phyloP scores from a whole-genome alignment of 1,140 invertebrate species.

The Eufriesea mexicana region DNA sequence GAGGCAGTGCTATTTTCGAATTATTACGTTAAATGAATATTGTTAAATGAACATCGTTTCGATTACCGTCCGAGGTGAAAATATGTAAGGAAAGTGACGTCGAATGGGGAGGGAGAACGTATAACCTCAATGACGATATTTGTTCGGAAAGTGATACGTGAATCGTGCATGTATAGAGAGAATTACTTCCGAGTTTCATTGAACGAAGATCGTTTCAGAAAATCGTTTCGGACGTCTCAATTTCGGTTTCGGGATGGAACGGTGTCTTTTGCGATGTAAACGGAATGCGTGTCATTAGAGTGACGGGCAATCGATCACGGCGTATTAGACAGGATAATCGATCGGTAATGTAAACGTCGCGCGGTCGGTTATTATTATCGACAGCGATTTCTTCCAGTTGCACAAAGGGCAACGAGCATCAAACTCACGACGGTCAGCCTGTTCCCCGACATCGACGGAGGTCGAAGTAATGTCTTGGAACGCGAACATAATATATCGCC shows the following conservation, averaged over 20 bases:
- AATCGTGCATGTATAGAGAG: background rate
- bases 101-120: too few species aligned
- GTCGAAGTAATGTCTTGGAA: constrained; percentile 38
- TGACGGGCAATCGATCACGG: background rate
- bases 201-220: background rate
- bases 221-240: background rate
- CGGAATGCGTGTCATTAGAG: background rate
- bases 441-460: constrained; percentile 34
- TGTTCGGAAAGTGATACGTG: too few species aligned
- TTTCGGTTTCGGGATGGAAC: background rate
- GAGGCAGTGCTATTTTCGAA: too few species aligned
- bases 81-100: too few species aligned
- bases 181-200: too few species aligned
- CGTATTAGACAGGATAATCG: constrained; percentile 18
- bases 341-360: background rate
- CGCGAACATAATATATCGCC: constrained; percentile 38
- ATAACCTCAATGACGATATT: too few species aligned
- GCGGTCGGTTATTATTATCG: constrained; percentile 18
- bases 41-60: too few species aligned
- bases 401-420: constrained; percentile 6
- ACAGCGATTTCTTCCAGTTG: background rate
- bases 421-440: constrained; percentile 13
- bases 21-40: too few species aligned
- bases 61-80: too few species aligned
- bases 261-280: background rate